phyloP scores from a whole-genome alignment of 2,797 vertebrate species.

The Gobionotothen gibberifrons region DNA sequence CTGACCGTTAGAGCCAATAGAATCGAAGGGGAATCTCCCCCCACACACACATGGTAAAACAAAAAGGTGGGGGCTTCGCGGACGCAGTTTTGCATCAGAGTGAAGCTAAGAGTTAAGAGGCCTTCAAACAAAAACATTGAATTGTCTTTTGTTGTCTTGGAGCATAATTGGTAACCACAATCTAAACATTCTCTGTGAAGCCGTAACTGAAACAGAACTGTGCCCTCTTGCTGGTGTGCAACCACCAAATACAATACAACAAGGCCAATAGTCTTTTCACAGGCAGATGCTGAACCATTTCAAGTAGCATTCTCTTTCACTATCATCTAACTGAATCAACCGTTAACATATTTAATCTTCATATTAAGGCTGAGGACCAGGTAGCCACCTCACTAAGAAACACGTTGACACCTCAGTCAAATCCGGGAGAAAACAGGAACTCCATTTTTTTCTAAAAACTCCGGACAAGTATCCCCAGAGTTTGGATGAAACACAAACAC shows the following conservation, averaged over 20 bases:
- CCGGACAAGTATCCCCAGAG: conserved; percentile 66
- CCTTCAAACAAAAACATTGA: background rate
- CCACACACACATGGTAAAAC: too few relatives aligned
- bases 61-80: too few relatives aligned
- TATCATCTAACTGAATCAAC: background rate
- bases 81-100: too few relatives aligned
- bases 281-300: conserved; percentile 72
- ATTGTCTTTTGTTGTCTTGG: background rate
- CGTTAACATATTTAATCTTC: background rate
- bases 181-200: background rate
- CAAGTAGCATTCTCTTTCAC: conserved; percentile 11
- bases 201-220: conserved; percentile 39
- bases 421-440: conserved; percentile 58
- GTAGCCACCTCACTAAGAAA: conserved; percentile 69
- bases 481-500: conserved; percentile 73
- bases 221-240: conserved; percentile 46
- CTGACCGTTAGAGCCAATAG: too few relatives aligned
- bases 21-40: too few relatives aligned
- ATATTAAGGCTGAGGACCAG: conserved; percentile 38
- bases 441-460: conserved; percentile 79
- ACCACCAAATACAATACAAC: conserved; percentile 62
- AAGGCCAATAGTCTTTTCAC: conserved; percentile 84
- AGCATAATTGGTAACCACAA: background rate
- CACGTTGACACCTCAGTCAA: conserved; percentile 10
- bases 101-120: too few relatives aligned